A percentile compares a stretch with the other conserved stretches of the same genome.
phyloP scores from a whole-genome alignment of 1,140 invertebrate species.

The Camponotus floridanus region DNA sequence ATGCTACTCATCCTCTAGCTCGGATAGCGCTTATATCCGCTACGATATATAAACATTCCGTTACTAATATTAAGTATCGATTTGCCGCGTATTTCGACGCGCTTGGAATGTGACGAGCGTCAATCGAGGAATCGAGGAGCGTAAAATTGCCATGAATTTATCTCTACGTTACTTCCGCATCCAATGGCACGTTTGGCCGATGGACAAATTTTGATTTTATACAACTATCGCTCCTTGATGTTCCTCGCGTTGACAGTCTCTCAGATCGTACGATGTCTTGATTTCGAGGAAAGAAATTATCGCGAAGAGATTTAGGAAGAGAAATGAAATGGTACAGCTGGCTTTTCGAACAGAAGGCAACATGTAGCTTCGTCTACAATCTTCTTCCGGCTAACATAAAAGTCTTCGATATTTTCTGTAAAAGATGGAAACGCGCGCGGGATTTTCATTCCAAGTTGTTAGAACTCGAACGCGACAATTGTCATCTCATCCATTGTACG shows the following conservation, averaged over 20 bases:
- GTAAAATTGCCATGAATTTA: background rate
- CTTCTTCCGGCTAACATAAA: background rate
- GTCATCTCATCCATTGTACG: background rate
- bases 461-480: constrained; percentile 52
- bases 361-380: background rate
- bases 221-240: constrained; percentile 4
- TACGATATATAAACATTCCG: constrained; percentile 48
- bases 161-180: background rate
- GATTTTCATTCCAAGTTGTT: constrained; percentile 45
- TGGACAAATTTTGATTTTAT: constrained; percentile 38
- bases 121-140: background rate
- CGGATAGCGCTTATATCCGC: constrained; percentile 39
- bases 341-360: constrained; percentile 31
- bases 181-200: background rate
- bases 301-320: background rate
- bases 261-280: background rate
- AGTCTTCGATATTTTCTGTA: background rate
- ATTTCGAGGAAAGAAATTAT: background rate
- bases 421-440: background rate
- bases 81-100: constrained; percentile 3
- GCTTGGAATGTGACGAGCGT: constrained; percentile 34
- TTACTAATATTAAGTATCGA: background rate
- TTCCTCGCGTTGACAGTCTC: background rate
- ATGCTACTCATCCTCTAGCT: constrained; percentile 28
- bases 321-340: background rate